Conservation (phyloP, 2,113 vertebrate species). For the Pterophyllum scalare region DNA sequence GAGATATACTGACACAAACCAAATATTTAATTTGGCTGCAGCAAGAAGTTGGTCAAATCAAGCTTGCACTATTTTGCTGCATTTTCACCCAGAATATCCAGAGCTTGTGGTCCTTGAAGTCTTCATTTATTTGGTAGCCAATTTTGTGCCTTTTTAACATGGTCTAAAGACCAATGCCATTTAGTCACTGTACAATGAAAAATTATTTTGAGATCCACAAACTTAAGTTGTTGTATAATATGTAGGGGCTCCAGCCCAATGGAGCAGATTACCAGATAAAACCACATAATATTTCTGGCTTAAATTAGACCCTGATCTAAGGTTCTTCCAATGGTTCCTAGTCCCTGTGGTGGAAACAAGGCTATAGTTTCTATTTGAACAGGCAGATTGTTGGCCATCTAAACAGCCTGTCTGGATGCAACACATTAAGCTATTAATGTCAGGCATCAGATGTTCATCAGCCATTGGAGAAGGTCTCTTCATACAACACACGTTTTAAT, state of each 20-base stretch:
- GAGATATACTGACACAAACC: neutral
- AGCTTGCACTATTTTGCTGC: neutral
- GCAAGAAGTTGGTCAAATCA: neutral
- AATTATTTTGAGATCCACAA: neutral
- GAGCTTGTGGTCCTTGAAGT: neutral
- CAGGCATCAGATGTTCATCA: neutral
- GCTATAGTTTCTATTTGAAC: slow-evolving; percentile 33
- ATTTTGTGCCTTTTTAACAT: no score
- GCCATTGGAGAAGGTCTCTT: slow-evolving; percentile 1
- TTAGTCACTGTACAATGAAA: no score
- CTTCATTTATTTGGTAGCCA: no score
- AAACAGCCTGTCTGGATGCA: neutral
- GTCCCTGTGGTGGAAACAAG: neutral
- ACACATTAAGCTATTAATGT: slow-evolving; percentile 35
- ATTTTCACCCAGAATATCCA: neutral
- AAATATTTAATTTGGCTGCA: neutral
- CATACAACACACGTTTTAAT: neutral
- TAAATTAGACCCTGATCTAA: neutral
- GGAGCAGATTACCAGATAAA: neutral
- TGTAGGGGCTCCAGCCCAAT: neutral
- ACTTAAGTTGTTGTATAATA: neutral
- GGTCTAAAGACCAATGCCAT: no score
- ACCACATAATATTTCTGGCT: slow-evolving; percentile 5
- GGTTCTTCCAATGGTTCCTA: neutral
- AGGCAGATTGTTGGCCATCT: slow-evolving; percentile 36